Conservation (phyloP, 2,113 vertebrate genomes). For the Leptodactylus fuscus region DNA sequence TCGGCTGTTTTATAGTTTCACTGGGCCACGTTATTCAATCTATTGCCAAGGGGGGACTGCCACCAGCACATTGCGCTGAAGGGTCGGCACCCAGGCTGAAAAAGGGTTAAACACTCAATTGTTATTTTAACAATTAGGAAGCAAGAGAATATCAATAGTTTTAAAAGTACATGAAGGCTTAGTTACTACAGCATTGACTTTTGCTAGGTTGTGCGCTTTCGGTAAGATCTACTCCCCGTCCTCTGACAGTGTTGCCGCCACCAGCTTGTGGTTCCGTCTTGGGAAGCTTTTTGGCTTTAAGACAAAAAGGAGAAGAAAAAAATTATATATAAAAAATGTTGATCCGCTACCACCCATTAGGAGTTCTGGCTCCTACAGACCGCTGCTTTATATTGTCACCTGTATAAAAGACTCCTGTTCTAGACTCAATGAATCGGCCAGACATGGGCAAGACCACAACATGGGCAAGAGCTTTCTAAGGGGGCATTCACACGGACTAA, state of each 20-base stretch:
- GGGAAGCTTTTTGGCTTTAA: constrained; percentile 91
- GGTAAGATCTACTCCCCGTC: constrained; percentile 94
- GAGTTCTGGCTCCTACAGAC: too few species aligned
- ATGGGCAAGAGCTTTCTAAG: too few species aligned
- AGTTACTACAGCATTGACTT: constrained; percentile 95
- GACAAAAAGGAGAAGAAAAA: constrained; percentile 49
- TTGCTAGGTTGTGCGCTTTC: constrained; percentile 91
- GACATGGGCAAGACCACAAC: too few species aligned
- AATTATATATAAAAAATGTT: too few species aligned
- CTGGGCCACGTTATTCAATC: constrained; percentile 75
- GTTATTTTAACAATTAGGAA: constrained; percentile 81
- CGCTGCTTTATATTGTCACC: too few species aligned
- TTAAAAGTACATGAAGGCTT: constrained; percentile 73
- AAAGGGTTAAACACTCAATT: constrained; percentile 75
- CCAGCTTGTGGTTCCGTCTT: constrained; percentile 92
- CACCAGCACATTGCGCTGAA: constrained; percentile 45
- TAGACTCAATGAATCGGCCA: too few species aligned
- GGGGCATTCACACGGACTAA: too few species aligned
- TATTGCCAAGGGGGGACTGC: constrained; percentile 28
- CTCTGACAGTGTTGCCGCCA: constrained; percentile 82
- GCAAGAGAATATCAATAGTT: constrained; percentile 76
- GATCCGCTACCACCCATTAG: too few species aligned
- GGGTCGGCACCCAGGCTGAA: constrained; percentile 42
- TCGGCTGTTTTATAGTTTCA: constrained; percentile 83
- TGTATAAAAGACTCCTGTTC: too few species aligned